These are phyloP conservation scores for Drosophila subobscura DNA, from an alignment of 1,140 invertebrate genomes.

Conservation along the genomic window DNA sequence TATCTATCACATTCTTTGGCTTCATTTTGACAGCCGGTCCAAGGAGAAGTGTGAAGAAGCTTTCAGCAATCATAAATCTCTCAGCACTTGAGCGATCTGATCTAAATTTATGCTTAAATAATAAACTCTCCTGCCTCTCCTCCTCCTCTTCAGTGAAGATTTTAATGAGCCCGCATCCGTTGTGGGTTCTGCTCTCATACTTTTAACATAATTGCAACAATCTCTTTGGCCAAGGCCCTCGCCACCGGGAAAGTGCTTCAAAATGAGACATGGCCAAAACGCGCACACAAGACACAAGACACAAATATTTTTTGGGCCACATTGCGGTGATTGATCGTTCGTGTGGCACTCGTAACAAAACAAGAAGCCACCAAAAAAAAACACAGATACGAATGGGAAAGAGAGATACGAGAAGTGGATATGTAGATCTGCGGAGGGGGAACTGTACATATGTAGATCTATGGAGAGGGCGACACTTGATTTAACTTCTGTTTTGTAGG, in stretches of 20 bases:
- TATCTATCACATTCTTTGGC: conserved; percentile 48
- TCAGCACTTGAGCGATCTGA: conserved; percentile 53
- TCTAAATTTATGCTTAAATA: conserved; percentile 61
- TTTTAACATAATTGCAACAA: conserved; percentile 59
- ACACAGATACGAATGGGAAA: neutral
- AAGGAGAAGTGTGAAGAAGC: conserved; percentile 19
- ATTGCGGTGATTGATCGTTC: conserved; percentile 68
- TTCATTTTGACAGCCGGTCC: conserved; percentile 21
- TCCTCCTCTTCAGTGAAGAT: conserved; percentile 4
- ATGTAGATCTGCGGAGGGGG: too few relatives aligned
- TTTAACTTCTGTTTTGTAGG: conserved; percentile 26
- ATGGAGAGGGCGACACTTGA: conserved; percentile 4
- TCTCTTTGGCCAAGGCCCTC: conserved; percentile 43
- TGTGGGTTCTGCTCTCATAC: conserved; percentile 29
- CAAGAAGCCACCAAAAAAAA: conserved; percentile 29
- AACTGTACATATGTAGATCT: too few relatives aligned
- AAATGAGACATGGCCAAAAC: conserved; percentile 57
- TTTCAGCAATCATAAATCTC: conserved; percentile 54
- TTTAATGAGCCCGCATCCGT: conserved; percentile 63
- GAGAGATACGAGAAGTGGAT: too few relatives aligned
- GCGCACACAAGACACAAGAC: neutral
- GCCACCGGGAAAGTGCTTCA: conserved; percentile 42
- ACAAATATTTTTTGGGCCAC: conserved; percentile 34
- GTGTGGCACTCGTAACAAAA: conserved; percentile 51
- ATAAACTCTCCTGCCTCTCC: conserved; percentile 36